A percentile compares a stretch with the other conserved stretches of the same genome.
Evolutionary conservation across 2,113 vertebrate species (phyloP).

Genomic region (Clinocottus analis): DNA sequence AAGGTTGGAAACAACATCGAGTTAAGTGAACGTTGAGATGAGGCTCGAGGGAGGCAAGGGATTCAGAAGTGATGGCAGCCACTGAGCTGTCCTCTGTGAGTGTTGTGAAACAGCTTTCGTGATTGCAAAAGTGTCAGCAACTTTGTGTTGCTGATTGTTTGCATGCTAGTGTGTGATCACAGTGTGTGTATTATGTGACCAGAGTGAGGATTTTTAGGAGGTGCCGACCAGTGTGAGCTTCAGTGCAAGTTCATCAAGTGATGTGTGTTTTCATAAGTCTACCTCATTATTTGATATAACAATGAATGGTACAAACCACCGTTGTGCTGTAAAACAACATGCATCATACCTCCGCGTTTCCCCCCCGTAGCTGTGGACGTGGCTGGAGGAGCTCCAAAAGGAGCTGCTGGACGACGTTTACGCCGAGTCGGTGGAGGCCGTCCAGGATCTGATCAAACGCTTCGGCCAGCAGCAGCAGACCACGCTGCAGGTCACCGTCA

Average conservation of each 20-base stretch:
- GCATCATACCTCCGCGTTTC: background rate
- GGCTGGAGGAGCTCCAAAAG: conserved; percentile 99
- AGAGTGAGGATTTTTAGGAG: background rate
- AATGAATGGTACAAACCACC: background rate
- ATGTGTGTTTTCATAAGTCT: background rate
- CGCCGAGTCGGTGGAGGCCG: conserved; percentile 97
- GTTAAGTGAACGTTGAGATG: background rate
- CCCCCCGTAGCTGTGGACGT: conserved; percentile 91
- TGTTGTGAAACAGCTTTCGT: background rate
- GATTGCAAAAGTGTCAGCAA: background rate
- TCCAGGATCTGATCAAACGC: conserved; percentile 98
- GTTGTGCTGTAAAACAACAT: background rate
- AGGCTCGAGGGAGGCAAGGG: background rate
- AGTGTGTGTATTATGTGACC: background rate
- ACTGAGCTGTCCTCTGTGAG: background rate
- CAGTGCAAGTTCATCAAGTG: background rate
- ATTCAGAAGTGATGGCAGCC: background rate
- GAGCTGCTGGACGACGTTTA: conserved; percentile 98
- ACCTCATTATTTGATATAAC: background rate
- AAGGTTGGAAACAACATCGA: background rate
- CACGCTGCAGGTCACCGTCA: conserved; percentile 97
- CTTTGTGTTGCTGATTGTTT: background rate
- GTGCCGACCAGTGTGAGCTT: background rate
- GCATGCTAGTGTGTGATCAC: background rate
- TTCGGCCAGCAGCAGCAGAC: conserved; percentile 99